Evolutionary conservation across 2,888 invertebrate genomes (phyloP).

Genomic region (Dryobota labecula): DNA sequence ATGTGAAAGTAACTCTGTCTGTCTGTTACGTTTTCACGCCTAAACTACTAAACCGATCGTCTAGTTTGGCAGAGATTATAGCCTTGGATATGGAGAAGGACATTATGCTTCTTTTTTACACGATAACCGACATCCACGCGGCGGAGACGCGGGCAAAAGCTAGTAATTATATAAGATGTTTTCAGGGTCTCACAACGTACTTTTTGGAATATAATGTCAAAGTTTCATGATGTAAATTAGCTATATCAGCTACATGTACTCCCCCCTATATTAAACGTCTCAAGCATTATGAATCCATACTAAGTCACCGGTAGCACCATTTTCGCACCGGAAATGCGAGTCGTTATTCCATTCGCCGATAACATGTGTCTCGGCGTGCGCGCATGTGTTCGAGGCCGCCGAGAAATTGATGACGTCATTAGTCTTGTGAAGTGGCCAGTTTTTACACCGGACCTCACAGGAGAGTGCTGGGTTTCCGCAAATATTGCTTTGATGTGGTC

Average conservation of each 20-base stretch:
- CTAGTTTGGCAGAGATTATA: no score
- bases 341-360: conserved; percentile 81
- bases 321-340: conserved; percentile 83
- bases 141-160: no score
- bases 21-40: no score
- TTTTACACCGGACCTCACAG: conserved; percentile 83
- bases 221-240: background rate
- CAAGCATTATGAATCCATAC: conserved; percentile 58
- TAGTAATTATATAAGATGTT: background rate
- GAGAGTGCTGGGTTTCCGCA: conserved; percentile 54
- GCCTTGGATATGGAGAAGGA: no score
- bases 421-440: conserved; percentile 80
- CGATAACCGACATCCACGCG: no score
- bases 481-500: conserved; percentile 59
- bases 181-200: background rate
- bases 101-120: no score
- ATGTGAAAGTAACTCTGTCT: no score
- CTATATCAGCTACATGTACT: background rate
- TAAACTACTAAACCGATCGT: no score
- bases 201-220: background rate
- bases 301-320: conserved; percentile 54
- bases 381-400: conserved; percentile 82
- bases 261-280: background rate
- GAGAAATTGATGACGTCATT: conserved; percentile 87
- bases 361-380: conserved; percentile 81